Evolutionary conservation across 2,888 invertebrate genomes (phyloP).

Genomic region (Ormyrus rosae): DNA sequence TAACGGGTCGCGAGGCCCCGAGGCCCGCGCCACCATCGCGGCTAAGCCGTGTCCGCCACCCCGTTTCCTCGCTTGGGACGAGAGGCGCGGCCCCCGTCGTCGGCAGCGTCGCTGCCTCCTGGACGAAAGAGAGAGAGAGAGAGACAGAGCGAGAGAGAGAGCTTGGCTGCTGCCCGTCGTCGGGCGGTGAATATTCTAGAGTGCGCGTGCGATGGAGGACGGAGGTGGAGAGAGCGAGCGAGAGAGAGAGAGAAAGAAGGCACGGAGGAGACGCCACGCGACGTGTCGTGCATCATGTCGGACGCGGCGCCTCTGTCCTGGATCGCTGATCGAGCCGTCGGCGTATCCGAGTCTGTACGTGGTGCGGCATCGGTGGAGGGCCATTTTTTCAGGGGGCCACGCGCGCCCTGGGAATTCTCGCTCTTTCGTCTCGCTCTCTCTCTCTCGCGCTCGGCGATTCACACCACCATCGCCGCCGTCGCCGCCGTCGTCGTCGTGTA

Average conservation of each 20-base stretch:
- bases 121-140: neutral
- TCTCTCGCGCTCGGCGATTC: neutral
- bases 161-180: neutral
- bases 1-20: neutral
- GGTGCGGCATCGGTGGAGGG: slow-evolving; percentile 1
- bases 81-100: too few relatives aligned
- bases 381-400: neutral
- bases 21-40: neutral
- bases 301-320: neutral
- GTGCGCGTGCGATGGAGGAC: too few relatives aligned
- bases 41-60: neutral
- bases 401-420: slow-evolving; percentile 9
- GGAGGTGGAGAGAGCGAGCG: neutral
- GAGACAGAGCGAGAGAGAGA: neutral
- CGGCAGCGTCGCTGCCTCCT: too few relatives aligned
- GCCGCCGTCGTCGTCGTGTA: neutral
- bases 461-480: neutral
- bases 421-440: neutral
- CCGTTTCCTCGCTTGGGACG: too few relatives aligned
- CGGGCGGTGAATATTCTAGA: too few relatives aligned
- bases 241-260: neutral
- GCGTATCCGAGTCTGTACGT: neutral
- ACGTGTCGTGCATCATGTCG: slow-evolving; percentile 46
- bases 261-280: slow-evolving; percentile 15
- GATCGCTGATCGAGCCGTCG: neutral